Percentiles rank a stretch among this genome's conserved stretches.
Evolutionary conservation across 2,888 invertebrate genomes (phyloP).

Genomic region (Bombylius major): DNA sequence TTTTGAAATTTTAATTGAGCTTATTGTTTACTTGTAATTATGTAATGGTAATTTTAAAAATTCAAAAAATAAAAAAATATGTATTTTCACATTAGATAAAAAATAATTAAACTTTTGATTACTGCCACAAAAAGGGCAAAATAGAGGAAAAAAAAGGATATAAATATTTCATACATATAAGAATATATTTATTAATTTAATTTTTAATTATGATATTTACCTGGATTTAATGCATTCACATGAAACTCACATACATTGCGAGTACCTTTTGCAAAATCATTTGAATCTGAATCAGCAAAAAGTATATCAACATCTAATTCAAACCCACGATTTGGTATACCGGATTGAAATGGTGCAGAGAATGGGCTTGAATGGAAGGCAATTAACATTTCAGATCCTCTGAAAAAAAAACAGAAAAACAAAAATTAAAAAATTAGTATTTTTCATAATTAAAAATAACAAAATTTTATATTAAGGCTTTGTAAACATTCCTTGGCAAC

Average conservation of each 20-base stretch:
- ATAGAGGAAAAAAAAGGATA: too few relatives aligned
- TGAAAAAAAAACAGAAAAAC: conserved; percentile 17
- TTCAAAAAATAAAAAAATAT: too few relatives aligned
- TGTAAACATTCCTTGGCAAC: too few relatives aligned
- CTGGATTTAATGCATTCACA: conserved; percentile 54
- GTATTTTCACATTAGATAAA: too few relatives aligned
- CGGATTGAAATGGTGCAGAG: conserved; percentile 61
- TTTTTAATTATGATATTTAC: conserved; percentile 19
- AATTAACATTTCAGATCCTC: conserved; percentile 73
- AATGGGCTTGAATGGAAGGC: conserved; percentile 78
- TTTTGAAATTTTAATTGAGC: too few relatives aligned
- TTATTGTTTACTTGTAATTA: too few relatives aligned
- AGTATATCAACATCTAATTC: conserved; percentile 80
- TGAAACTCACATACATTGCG: conserved; percentile 53
- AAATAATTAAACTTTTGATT: too few relatives aligned
- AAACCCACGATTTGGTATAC: conserved; percentile 59
- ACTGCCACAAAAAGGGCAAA: too few relatives aligned
- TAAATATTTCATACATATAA: too few relatives aligned
- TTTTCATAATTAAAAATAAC: too few relatives aligned
- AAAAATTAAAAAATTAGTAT: neutral
- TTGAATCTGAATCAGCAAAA: conserved; percentile 75
- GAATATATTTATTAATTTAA: conserved; percentile 1
- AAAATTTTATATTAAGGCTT: too few relatives aligned
- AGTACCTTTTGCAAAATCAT: conserved; percentile 59
- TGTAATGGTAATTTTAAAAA: too few relatives aligned